Evolutionary conservation across 64 coral and sea anemone species (phyloP).

Genomic region (Actinia tenebrosa): DNA sequence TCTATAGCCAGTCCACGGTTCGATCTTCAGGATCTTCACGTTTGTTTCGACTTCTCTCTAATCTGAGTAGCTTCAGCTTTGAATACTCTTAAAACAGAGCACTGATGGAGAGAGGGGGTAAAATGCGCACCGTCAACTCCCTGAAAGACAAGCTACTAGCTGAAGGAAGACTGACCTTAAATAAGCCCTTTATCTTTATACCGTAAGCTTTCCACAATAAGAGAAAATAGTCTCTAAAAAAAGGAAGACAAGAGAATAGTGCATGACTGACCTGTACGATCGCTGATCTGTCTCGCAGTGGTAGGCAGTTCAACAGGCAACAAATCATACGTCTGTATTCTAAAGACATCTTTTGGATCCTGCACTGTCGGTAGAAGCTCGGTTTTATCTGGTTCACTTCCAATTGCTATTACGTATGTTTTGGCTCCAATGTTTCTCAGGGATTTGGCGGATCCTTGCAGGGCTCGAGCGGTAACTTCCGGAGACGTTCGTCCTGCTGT

Average conservation of each 20-base stretch:
- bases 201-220: no score
- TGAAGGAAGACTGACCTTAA: no score
- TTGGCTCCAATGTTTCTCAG: conserved; percentile 29
- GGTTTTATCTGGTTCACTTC: background rate
- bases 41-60: no score
- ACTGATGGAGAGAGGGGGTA: no score
- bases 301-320: conserved; percentile 9
- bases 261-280: conserved; percentile 5
- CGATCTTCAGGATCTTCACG: no score
- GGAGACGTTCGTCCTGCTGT: conserved; percentile 28
- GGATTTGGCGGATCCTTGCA: conserved; percentile 14
- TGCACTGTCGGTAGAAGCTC: conserved; percentile 43
- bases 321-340: conserved; percentile 5
- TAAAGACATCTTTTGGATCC: conserved; percentile 41
- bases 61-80: no score
- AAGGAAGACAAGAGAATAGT: background rate
- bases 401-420: conserved; percentile 22
- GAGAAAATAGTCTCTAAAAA: no score
- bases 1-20: no score
- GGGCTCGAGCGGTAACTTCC: background rate
- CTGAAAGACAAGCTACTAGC: no score
- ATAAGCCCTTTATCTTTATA: no score
- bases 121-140: no score
- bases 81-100: no score
- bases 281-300: conserved; percentile 8